Base-by-base conservation (phyloP, 2,888 invertebrate species). In the Drosophila borborema region DNA sequence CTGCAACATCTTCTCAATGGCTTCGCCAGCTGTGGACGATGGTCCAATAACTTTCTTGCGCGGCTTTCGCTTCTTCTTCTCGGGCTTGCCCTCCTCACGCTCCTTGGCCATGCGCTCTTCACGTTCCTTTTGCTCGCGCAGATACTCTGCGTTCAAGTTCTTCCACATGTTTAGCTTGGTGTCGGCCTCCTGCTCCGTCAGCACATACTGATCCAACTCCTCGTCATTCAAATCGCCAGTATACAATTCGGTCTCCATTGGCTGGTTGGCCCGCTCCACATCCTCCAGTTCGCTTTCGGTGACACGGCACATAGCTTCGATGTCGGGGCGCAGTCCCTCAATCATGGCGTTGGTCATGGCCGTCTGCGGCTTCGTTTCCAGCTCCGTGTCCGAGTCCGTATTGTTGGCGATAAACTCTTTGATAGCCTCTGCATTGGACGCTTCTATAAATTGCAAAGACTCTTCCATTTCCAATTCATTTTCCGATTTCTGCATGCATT, bases 1-100 rank as follows among this genome's bases (percentile, higher is more conserved):
- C 81, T 97, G 97, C 23, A 99, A 94, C 96, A 99, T 98, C 93
- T 98, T 98, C 92, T 98, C 98, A 53, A 99, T 98, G 0, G 99
- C 99, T 93, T 99, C 99, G 4, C 97, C 97, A 64, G 95, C 95
- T 0, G 95, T 95, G 67, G 93, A 95, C 0, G 96, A 95, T 1
- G 96, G 96, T 43, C 94, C 95, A 49, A 95, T 94, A 3, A 94
- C 93, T 82, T 96, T 95, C 90, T 95, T 95, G 83, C 95, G 95
- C 0, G 94, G 94, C 40, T 95, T 95, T 51, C 96, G 96, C 62
- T 96, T 95, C 92, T 96, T 97, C 90, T 96, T 96, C 80, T 97
- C 96, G 67, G 96, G 96, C 92, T 98, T 98, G 34, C 97, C 98
- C 91, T 98, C 97, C 92, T 97, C 98, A 48, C 95, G 95, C 88